Percentiles rank a stretch among this genome's conserved stretches.
phyloP scores from a whole-genome alignment of 2,797 vertebrate species.

The Sebastes elongatus region DNA sequence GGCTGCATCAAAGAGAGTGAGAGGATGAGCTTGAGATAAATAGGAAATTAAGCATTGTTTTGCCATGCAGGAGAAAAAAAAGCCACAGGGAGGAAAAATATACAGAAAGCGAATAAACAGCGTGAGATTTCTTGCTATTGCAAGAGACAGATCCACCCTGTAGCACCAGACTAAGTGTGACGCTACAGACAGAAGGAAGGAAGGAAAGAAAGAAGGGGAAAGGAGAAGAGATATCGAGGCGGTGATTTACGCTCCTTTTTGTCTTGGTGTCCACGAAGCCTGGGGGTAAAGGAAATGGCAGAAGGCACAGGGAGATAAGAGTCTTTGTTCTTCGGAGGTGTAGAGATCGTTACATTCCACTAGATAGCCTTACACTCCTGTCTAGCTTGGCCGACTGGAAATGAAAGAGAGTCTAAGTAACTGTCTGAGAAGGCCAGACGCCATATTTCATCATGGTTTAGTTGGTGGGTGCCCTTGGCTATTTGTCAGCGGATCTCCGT shows the following conservation, averaged over 20 bases:
- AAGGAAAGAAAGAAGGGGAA: conserved; percentile 50
- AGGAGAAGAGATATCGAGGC: conserved; percentile 52
- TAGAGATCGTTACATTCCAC: conserved; percentile 75
- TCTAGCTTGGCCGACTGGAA: conserved; percentile 52
- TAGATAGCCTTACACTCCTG: conserved; percentile 66
- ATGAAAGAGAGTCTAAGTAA: conserved; percentile 45
- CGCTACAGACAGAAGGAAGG: conserved; percentile 39
- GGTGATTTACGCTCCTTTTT: conserved; percentile 73
- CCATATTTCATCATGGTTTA: conserved; percentile 38
- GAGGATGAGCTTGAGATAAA: conserved; percentile 52
- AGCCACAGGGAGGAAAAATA: conserved; percentile 45
- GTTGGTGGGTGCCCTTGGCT: conserved; percentile 23
- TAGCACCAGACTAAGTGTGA: conserved; percentile 52
- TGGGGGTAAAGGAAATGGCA: conserved; percentile 76
- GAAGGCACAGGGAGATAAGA: conserved; percentile 75
- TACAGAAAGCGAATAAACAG: conserved; percentile 54
- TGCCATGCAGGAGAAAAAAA: conserved; percentile 23
- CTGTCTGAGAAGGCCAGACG: conserved; percentile 46
- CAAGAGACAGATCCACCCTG: conserved; percentile 63
- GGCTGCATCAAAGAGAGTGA: conserved; percentile 53
- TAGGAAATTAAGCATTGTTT: conserved; percentile 70
- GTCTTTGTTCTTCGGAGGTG: conserved; percentile 76
- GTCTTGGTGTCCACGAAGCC: conserved; percentile 64
- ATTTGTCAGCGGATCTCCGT: conserved; percentile 25
- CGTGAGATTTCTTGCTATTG: conserved; percentile 69